Evolutionary conservation across 2,797 vertebrate species (phyloP), one percentile per base, ranked within the genome.

Genomic region (Staurois parvus): DNA sequence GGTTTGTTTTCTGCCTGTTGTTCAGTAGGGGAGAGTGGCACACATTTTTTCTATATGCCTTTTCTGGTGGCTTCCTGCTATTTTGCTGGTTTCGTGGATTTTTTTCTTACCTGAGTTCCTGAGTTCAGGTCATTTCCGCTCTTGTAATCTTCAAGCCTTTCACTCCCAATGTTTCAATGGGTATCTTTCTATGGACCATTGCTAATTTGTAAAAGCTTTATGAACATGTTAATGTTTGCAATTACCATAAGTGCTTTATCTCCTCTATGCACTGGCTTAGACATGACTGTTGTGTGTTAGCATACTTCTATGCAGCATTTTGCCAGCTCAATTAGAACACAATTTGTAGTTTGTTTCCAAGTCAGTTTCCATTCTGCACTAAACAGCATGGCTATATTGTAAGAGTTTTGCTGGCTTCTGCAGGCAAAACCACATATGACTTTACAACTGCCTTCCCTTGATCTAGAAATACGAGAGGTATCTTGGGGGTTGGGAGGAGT

Each of bases 241-340:
- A 95, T 96, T 96, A 97, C 98, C 98, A 94, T 95, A 99, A 99
- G 98, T 99, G 98, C 98, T 99, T 99, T 99, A 99, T 95, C 95
- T 96, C 95, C 96, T 96, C 97, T 99, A 98, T 99, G 97, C 97
- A 99, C 96, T 96, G 97, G 96, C 96, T 97, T 96, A 91, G 95
- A 97, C 95, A 95, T 97, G 96, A 98, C 96, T 97, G 96, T 96
- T 96, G 95, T 96, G 94, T 96, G 96, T 95, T 92, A 92, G 95
- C 94, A 94, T 95, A 95, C 91, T 96, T 97, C 96, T 97, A 96
- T 98, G 96, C 96, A 97, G 95, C 96, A 96, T 90, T 94, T 93
- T 89, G 91, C 92, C 88, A 92, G 89, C 89, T 91, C 93, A 91
- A 90, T 88, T 92, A 88, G 89, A 90, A 90, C 26, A 91, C 90